These are phyloP conservation scores for Agrypnus murinus DNA, from an alignment of 2,888 invertebrate species.

Conservation along the genomic window DNA sequence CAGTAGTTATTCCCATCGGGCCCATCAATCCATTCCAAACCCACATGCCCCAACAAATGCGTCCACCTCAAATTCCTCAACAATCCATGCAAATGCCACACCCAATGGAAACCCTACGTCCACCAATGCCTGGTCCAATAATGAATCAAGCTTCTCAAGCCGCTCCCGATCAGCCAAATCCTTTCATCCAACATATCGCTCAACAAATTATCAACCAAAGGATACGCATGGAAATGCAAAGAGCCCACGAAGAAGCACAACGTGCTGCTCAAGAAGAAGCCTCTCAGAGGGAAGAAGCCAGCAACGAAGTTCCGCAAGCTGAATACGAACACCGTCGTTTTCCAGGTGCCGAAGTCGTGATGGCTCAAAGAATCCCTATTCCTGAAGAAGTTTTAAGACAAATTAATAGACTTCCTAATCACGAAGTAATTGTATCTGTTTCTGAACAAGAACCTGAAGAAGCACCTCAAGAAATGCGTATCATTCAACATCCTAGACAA, in stretches of 20 bases:
- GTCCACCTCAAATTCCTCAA: conserved; percentile 66
- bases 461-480: conserved; percentile 57
- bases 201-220: conserved; percentile 70
- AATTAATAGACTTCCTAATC: conserved; percentile 67
- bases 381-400: conserved; percentile 70
- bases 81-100: conserved; percentile 70
- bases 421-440: conserved; percentile 69
- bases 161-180: conserved; percentile 69
- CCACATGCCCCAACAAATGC: conserved; percentile 68
- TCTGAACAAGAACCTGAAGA: conserved; percentile 56
- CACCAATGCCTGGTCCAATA: conserved; percentile 68
- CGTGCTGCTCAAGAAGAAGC: conserved; percentile 54
- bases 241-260: conserved; percentile 62
- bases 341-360: conserved; percentile 48
- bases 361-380: conserved; percentile 72
- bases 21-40: conserved; percentile 65
- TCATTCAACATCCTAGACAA: conserved; percentile 67
- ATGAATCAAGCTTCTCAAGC: conserved; percentile 57
- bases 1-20: conserved; percentile 69
- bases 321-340: conserved; percentile 44
- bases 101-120: conserved; percentile 74
- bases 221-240: conserved; percentile 67
- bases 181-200: conserved; percentile 69
- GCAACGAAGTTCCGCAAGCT: conserved; percentile 38
- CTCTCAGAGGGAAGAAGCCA: conserved; percentile 53